Evolutionary conservation across 2,113 vertebrate species (phyloP).

Genomic region (Egretta garzetta): DNA sequence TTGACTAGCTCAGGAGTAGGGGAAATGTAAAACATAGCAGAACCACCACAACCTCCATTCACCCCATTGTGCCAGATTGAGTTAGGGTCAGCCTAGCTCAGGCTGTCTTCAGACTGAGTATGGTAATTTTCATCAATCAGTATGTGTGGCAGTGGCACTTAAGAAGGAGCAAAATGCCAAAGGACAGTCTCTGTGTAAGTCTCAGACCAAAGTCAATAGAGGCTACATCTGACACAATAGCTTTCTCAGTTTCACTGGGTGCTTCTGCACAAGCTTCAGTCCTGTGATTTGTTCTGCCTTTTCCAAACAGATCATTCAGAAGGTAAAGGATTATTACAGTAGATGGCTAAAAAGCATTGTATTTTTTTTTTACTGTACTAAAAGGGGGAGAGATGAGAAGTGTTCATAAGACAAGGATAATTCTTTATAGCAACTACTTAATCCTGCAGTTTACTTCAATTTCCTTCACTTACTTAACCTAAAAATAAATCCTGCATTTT

Average conservation of each 20-base stretch:
- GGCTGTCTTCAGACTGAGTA: neutral
- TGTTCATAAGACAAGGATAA: neutral
- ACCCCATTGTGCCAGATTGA: neutral
- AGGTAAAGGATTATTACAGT: neutral
- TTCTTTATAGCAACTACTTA: neutral
- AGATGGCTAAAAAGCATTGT: neutral
- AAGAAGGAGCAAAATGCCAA: neutral
- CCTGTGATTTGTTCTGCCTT: neutral
- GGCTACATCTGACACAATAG: neutral
- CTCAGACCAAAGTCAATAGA: neutral
- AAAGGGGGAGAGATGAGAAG: neutral
- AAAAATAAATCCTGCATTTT: slow-evolving; percentile 9
- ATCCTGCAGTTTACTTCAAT: neutral
- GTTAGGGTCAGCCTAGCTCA: neutral
- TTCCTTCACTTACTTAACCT: neutral
- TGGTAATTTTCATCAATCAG: neutral
- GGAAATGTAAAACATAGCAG: neutral
- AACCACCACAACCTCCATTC: neutral
- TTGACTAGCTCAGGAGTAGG: neutral
- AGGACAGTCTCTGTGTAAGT: neutral
- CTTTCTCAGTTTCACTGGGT: neutral
- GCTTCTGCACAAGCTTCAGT: neutral
- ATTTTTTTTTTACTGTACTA: neutral
- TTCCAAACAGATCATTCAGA: neutral
- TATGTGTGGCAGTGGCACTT: neutral